Conservation (phyloP, 2,888 invertebrate species). For the Chelonus formosanus region DNA sequence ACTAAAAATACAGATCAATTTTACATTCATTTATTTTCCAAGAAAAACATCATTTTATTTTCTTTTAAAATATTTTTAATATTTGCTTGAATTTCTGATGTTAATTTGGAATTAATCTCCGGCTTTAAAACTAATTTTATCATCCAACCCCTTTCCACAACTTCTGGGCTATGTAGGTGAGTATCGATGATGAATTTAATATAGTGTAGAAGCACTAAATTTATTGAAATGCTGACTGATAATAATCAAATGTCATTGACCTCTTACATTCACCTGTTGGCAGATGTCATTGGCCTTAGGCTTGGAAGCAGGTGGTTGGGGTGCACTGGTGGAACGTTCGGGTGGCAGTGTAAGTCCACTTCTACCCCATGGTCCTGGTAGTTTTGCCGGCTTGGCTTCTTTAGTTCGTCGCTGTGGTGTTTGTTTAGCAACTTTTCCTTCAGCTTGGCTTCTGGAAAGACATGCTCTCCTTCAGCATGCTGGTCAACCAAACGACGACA, state of each 20-base stretch:
- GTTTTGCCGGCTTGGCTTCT: conserved; percentile 57
- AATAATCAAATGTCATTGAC: conserved; percentile 9
- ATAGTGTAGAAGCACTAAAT: too few relatives aligned
- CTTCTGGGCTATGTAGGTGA: too few relatives aligned
- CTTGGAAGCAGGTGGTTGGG: conserved; percentile 65
- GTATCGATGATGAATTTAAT: too few relatives aligned
- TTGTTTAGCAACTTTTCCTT: conserved; percentile 87
- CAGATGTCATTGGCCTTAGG: conserved; percentile 62
- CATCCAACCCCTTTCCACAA: too few relatives aligned
- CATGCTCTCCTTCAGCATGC: conserved; percentile 87
- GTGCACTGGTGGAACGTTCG: conserved; percentile 60
- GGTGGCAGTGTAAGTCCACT: conserved; percentile 61
- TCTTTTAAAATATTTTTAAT: too few relatives aligned
- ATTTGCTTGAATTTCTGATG: too few relatives aligned
- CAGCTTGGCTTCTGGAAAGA: conserved; percentile 86
- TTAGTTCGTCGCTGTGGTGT: conserved; percentile 76
- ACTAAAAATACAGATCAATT: too few relatives aligned
- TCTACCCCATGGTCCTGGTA: conserved; percentile 37
- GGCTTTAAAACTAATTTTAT: too few relatives aligned
- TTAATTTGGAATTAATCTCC: too few relatives aligned
- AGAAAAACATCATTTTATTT: too few relatives aligned
- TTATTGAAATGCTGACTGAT: too few relatives aligned
- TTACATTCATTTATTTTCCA: too few relatives aligned
- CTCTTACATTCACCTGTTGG: conserved; percentile 36
- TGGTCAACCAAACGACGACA: conserved; percentile 76